Evolutionary conservation across 1,140 invertebrate genomes (phyloP).

Genomic region (Berghia stephanieae): DNA sequence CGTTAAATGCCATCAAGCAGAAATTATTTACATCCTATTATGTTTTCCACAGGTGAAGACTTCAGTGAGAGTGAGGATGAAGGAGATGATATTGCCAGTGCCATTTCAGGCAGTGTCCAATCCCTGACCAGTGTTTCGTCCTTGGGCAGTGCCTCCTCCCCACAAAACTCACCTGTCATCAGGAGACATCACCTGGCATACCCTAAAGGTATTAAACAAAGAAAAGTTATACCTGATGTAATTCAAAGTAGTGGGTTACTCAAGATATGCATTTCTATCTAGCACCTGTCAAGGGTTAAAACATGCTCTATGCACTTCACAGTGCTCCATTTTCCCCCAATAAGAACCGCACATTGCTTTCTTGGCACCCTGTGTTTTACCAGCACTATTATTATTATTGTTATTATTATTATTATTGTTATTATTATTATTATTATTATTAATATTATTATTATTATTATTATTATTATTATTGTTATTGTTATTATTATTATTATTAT

Average conservation of each 20-base stretch:
- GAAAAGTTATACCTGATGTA: no score
- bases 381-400: no score
- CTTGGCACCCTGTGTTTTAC: no score
- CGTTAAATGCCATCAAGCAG: not conserved
- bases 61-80: slow-evolving; percentile 73
- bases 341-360: no score
- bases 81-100: slow-evolving; percentile 70
- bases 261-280: no score
- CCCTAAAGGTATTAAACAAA: no score
- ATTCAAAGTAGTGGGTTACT: no score
- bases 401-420: not conserved
- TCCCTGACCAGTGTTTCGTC: slow-evolving; percentile 31
- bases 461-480: not conserved
- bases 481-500: not conserved
- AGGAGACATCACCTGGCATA: slow-evolving; percentile 6
- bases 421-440: not conserved
- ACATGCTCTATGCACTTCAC: no score
- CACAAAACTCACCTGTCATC: not conserved
- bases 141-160: not conserved
- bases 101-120: slow-evolving; percentile 22
- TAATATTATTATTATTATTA: no score
- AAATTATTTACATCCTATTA: not conserved
- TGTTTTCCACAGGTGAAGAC: slow-evolving; percentile 68
- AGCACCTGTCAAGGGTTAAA: not conserved
- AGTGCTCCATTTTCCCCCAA: not conserved